Percentiles rank a stretch among this genome's conserved stretches.
Conservation (phyloP, 35 echinoderm and acorn worm genomes). For the Patiria miniata region DNA sequence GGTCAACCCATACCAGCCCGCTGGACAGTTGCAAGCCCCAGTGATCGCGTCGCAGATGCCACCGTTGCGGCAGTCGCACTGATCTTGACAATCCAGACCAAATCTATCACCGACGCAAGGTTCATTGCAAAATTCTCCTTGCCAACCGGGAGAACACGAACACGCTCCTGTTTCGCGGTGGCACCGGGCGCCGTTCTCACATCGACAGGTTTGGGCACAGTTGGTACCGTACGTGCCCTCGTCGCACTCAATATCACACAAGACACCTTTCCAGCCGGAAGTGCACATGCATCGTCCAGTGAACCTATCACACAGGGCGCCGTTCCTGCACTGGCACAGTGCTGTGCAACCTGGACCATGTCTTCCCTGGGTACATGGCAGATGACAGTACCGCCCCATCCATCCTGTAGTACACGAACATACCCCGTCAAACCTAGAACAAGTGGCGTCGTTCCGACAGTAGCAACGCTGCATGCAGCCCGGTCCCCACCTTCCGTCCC, state of each 20-base stretch:
- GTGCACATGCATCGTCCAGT: conserved; percentile 64
- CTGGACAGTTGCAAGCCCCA: conserved; percentile 56
- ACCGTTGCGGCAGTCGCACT: conserved; percentile 35
- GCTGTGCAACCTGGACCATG: conserved; percentile 63
- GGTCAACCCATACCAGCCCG: conserved; percentile 61
- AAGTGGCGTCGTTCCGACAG: conserved; percentile 76
- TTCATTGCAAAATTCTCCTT: conserved; percentile 41
- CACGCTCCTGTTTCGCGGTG: conserved; percentile 64
- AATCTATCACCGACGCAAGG: conserved; percentile 38
- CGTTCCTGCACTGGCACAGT: conserved; percentile 69
- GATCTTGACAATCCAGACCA: conserved; percentile 44
- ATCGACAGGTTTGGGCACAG: conserved; percentile 69
- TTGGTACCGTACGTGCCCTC: conserved; percentile 57
- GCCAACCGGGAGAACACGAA: conserved; percentile 69
- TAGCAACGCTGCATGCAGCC: conserved; percentile 48
- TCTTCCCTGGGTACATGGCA: conserved; percentile 57
- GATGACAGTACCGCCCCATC: conserved; percentile 67
- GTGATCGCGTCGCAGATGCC: conserved; percentile 28
- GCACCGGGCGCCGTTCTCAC: conserved; percentile 75
- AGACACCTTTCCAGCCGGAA: conserved; percentile 57
- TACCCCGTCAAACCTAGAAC: conserved; percentile 38
- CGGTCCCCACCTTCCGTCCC: conserved; percentile 54
- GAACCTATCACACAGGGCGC: conserved; percentile 64
- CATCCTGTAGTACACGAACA: conserved; percentile 68
- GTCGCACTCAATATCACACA: conserved; percentile 49